Percentiles rank a stretch among this genome's conserved stretches.
Evolutionary conservation across 2,888 invertebrate species (phyloP).

Genomic region (Prionchulus punctatus): DNA sequence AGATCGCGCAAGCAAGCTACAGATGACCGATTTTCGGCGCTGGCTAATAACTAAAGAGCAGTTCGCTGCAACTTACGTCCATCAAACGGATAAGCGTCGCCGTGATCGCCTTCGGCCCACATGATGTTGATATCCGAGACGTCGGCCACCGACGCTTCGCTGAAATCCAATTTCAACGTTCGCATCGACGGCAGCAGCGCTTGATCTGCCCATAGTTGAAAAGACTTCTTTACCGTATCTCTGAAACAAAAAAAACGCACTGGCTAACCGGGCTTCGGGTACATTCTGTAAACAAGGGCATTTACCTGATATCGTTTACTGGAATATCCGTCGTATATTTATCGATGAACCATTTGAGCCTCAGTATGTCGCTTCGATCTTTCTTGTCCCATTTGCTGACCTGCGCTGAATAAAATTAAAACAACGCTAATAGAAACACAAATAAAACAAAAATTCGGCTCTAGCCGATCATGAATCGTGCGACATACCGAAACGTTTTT

Average conservation of each 20-base stretch:
- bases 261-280: too few species aligned
- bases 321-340: slow-evolving; percentile 27
- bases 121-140: slow-evolving; percentile 56
- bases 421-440: too few species aligned
- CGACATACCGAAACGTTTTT: too few species aligned
- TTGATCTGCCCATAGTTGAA: slow-evolving; percentile 48
- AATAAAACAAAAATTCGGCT: too few species aligned
- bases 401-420: slow-evolving; percentile 13
- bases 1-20: too few species aligned
- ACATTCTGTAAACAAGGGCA: too few species aligned
- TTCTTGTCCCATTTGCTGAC: slow-evolving; percentile 8
- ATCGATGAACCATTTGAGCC: slow-evolving; percentile 17
- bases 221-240: slow-evolving; percentile 39
- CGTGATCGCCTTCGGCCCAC: slow-evolving; percentile 43
- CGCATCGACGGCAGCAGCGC: slow-evolving; percentile 45
- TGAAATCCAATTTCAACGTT: slow-evolving; percentile 38
- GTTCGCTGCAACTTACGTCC: neutral
- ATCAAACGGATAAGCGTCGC: slow-evolving; percentile 12
- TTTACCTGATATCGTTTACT: slow-evolving; percentile 19
- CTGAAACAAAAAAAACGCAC: slow-evolving; percentile 17
- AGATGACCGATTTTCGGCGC: too few species aligned
- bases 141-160: slow-evolving; percentile 33
- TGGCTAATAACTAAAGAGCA: neutral
- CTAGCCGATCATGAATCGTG: too few species aligned
- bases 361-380: slow-evolving; percentile 5